Conservation (phyloP, 2,797 vertebrate species). For the Tympanoctomys barrerae region DNA sequence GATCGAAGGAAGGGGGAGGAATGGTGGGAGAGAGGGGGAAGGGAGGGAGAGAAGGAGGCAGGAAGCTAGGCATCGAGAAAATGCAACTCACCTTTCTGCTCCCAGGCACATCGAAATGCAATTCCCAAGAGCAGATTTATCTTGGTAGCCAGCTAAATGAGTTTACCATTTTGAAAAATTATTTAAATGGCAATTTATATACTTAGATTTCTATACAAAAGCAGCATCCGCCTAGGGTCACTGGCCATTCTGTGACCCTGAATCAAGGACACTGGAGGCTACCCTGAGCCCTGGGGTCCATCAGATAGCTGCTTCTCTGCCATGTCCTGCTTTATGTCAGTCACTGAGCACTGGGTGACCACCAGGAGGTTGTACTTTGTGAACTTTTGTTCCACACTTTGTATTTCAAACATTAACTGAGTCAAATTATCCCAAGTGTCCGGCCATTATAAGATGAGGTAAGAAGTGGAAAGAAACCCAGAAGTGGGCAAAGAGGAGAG, state of each 20-base stretch:
- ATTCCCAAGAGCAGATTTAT: slow-evolving; percentile 72
- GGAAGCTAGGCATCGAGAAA: slow-evolving; percentile 43
- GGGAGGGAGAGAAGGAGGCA: background rate
- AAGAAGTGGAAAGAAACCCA: background rate
- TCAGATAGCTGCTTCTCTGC: background rate
- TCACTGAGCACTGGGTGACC: background rate
- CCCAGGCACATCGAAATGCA: slow-evolving; percentile 57
- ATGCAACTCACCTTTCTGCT: slow-evolving; percentile 83
- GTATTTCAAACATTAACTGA: slow-evolving; percentile 64
- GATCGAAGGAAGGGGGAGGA: slow-evolving; percentile 73
- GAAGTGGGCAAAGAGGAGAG: background rate
- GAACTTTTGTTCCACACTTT: slow-evolving; percentile 64
- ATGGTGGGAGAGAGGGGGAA: background rate
- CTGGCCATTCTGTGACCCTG: background rate
- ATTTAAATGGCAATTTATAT: slow-evolving; percentile 70
- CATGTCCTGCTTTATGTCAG: background rate
- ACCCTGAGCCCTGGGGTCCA: background rate
- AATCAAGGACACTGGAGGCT: background rate
- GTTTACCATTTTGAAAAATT: slow-evolving; percentile 77
- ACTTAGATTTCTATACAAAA: slow-evolving; percentile 12
- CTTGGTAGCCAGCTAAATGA: slow-evolving; percentile 69
- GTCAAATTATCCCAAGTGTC: slow-evolving; percentile 35
- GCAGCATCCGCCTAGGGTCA: background rate
- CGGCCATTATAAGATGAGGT: background rate
- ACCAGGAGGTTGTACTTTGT: slow-evolving; percentile 27